phyloP scores from a whole-genome alignment of 2,888 invertebrate species.

The Pinctada fucata region DNA sequence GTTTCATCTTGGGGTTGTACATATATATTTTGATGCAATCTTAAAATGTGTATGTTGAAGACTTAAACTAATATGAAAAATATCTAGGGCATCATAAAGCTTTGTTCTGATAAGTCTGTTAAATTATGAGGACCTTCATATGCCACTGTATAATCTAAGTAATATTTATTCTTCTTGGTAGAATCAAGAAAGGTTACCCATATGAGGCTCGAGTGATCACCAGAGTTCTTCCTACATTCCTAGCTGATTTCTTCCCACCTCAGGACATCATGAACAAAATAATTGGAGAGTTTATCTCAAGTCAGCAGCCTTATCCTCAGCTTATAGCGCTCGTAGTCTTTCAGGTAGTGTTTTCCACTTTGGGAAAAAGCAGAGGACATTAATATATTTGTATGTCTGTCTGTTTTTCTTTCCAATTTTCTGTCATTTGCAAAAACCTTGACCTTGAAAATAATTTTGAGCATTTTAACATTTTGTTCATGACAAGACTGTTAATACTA shows the following conservation, averaged over 20 bases:
- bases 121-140: too few species aligned
- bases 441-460: too few species aligned
- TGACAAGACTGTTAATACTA: not conserved
- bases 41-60: not conserved
- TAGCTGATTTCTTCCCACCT: slow-evolving; percentile 89
- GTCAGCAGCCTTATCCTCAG: slow-evolving; percentile 90
- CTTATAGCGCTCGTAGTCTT: slow-evolving; percentile 92
- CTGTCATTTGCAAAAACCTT: too few species aligned
- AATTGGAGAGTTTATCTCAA: slow-evolving; percentile 87
- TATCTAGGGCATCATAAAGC: too few species aligned
- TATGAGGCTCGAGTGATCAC: slow-evolving; percentile 78
- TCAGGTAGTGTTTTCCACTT: slow-evolving; percentile 78
- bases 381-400: too few species aligned
- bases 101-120: too few species aligned
- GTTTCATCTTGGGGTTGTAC: too few species aligned
- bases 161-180: slow-evolving; percentile 47
- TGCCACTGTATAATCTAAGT: too few species aligned
- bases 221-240: slow-evolving; percentile 84
- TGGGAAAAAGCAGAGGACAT: too few species aligned
- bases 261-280: slow-evolving; percentile 89
- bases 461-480: too few species aligned
- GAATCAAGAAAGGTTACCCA: slow-evolving; percentile 77
- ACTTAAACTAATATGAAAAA: not conserved
- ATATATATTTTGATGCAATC: not conserved
- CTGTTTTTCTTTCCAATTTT: too few species aligned